Evolutionary conservation across 2,888 invertebrate genomes (phyloP), one percentile per base, ranked within the genome.

Genomic region (Saturnia japonica): DNA sequence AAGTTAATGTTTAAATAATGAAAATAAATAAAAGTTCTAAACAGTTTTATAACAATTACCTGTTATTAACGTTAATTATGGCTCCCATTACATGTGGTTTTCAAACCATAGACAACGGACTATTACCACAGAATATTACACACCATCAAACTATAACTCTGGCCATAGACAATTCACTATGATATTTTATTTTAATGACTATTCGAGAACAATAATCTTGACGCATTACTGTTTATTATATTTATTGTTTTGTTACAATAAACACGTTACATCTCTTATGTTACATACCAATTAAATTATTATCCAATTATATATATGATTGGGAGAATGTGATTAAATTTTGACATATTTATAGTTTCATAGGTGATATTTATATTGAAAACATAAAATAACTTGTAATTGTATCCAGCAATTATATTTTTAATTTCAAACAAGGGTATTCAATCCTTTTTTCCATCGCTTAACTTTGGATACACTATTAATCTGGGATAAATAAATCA

Each of bases 1-100:
- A 9, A 9, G 45, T 34, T 69, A 62, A 69, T 45, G 16, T 22
- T 8, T 34, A 11, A 76, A 34, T 34, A 77, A 80, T 40, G 60
- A 60, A 34, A 45, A 78, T 76, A 80, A 76, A 76, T 76, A 71
- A 76, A 70, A 74, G 69, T 42, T 72, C 71, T 76, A 76, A 79
- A 81, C 80, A 80, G 79, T 82, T 82, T 77, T 76, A 74, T 74
- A 64, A 74, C 81, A 79, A 88, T 90, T 87, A 87, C 81, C 79
- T 83, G 82, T 86, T 85, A 90, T 91, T 91, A 90, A 72, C 84
- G 73, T 87, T 91, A 90, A 91, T 91, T 88, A 85, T 78, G 83
- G 76, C 72, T 78, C 77, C 83, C 77, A 89, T 89, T 86, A 86
- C 77, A 19, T 79, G 80, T 87, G 85, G 86, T 88, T 86, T 82